A percentile compares a stretch with the other conserved stretches of the same genome.
Conservation (phyloP, 2,797 vertebrate genomes). For the Anguilla megastoma region DNA sequence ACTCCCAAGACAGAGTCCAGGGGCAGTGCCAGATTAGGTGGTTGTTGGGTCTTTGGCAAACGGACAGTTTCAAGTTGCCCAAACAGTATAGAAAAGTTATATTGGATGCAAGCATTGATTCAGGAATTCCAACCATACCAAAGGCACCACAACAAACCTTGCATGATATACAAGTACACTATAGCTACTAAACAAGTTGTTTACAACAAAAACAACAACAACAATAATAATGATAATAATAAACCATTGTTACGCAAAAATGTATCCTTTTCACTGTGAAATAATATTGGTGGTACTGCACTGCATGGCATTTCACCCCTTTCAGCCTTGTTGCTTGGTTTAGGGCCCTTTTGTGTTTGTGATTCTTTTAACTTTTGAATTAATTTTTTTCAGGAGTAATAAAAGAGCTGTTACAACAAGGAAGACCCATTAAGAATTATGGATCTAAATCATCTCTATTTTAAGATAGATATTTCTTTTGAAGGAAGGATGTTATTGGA, state of each 20-base stretch:
- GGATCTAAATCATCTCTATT: neutral
- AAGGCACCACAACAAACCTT: neutral
- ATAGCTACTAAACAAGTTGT: neutral
- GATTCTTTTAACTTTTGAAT: neutral
- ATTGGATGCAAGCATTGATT: neutral
- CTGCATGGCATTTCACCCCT: neutral
- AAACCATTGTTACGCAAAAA: neutral
- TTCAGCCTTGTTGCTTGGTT: neutral
- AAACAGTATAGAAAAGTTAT: neutral
- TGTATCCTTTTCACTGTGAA: neutral
- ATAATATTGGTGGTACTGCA: neutral
- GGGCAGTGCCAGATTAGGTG: neutral
- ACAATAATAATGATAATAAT: neutral
- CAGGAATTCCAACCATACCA: too few relatives aligned
- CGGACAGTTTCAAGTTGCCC: neutral
- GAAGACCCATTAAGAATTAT: neutral
- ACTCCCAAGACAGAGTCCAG: neutral
- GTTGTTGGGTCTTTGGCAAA: neutral
- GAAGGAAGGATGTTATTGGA: neutral
- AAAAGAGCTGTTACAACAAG: too few relatives aligned
- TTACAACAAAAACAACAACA: neutral
- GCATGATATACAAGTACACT: neutral
- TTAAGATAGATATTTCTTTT: neutral
- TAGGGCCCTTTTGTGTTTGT: neutral
- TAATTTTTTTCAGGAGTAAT: neutral